Conservation (phyloP, 2,888 invertebrate genomes). For the Oscheius sp. region DNA sequence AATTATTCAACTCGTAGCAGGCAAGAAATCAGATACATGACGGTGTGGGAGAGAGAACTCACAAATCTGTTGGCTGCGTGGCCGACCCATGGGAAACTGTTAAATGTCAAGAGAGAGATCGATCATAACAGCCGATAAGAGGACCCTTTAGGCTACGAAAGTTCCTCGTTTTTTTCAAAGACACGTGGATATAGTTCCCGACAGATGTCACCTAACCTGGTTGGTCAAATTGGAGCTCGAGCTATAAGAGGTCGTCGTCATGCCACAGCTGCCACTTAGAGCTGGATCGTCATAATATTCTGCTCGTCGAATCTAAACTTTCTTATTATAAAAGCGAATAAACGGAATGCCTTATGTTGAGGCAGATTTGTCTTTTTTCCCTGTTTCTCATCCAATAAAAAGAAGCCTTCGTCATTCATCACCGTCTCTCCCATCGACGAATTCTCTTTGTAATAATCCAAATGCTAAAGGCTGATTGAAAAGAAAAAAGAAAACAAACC, state of each 20-base stretch:
- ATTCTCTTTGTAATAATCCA: conserved; percentile 13
- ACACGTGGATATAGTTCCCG: not conserved
- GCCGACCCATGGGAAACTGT: too few relatives aligned
- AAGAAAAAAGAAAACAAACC: not conserved
- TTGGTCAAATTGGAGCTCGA: conserved; percentile 14
- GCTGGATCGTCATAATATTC: conserved; percentile 58
- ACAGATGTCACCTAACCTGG: conserved; percentile 27
- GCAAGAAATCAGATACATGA: too few relatives aligned
- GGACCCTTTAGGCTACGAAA: not conserved
- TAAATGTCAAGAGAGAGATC: not conserved
- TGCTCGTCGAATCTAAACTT: conserved; percentile 45
- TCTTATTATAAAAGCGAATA: too few relatives aligned
- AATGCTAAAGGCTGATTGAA: not conserved
- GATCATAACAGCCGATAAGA: not conserved
- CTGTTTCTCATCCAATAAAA: conserved; percentile 50
- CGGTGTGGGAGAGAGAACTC: too few relatives aligned
- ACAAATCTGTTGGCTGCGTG: too few relatives aligned
- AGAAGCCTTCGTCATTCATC: conserved; percentile 59
- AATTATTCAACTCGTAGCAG: too few relatives aligned
- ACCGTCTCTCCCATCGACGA: not conserved
- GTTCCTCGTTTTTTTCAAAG: not conserved
- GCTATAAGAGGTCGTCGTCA: conserved; percentile 22
- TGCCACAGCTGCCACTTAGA: conserved; percentile 37
- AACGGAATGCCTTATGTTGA: conserved; percentile 48
- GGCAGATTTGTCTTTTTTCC: conserved; percentile 51